phyloP scores from a whole-genome alignment of 1,140 invertebrate genomes.

The Chrysopa pallens region DNA sequence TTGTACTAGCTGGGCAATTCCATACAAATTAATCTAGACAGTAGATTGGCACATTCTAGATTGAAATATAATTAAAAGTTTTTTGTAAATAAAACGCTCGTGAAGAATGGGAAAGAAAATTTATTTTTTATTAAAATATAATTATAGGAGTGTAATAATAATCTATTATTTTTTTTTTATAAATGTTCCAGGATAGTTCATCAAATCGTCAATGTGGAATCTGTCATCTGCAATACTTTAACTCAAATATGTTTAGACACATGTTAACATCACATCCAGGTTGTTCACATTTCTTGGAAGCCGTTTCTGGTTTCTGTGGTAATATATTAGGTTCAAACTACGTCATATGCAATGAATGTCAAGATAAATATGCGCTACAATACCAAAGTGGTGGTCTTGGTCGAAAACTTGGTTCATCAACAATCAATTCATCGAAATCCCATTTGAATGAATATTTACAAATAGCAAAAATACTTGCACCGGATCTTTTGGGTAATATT shows the following conservation, averaged over 20 bases:
- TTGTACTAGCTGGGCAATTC: too few species aligned
- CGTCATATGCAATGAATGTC: constrained; percentile 29
- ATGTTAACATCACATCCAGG: constrained; percentile 25
- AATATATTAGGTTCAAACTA: constrained; percentile 26
- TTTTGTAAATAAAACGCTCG: too few species aligned
- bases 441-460: not conserved
- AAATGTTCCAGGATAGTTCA: not conserved
- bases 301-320: constrained; percentile 26
- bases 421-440: not conserved
- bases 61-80: too few species aligned
- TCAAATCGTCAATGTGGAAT: constrained; percentile 13
- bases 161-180: too few species aligned
- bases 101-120: too few species aligned
- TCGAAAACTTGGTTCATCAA: constrained; percentile 8
- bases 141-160: too few species aligned
- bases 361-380: constrained; percentile 22
- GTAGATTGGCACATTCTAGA: too few species aligned
- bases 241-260: constrained; percentile 18
- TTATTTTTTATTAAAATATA: too few species aligned
- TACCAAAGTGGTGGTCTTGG: constrained; percentile 8
- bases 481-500: constrained; percentile 11
- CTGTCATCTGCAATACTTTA: constrained; percentile 17
- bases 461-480: constrained; percentile 7
- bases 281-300: constrained; percentile 22
- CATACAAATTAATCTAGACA: too few species aligned